Percentiles rank a stretch among this genome's conserved stretches.
These are phyloP conservation scores for Intellagama lesueurii DNA, from an alignment of 2,797 vertebrate genomes.

Conservation along the genomic window DNA sequence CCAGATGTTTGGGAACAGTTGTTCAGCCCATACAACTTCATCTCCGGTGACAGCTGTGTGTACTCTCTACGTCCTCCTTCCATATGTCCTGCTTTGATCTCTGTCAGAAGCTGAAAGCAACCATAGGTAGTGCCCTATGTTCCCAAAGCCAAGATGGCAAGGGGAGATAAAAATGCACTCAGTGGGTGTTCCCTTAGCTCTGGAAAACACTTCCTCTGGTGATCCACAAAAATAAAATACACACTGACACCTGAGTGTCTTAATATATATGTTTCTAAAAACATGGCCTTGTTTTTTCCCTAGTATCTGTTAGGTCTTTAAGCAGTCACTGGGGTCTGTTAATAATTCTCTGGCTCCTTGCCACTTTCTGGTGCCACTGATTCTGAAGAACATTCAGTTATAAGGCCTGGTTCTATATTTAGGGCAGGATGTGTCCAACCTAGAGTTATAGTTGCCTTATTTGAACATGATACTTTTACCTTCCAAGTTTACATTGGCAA, in stretches of 20 bases:
- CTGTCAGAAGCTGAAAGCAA: background rate
- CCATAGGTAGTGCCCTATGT: background rate
- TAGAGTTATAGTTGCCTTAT: slow-evolving; percentile 56
- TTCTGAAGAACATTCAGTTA: slow-evolving; percentile 43
- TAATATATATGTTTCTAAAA: background rate
- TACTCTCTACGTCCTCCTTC: background rate
- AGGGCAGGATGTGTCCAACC: slow-evolving; percentile 75
- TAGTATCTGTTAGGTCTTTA: slow-evolving; percentile 4
- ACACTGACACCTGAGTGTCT: slow-evolving; percentile 13
- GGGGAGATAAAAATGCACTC: background rate
- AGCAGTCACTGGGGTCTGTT: background rate
- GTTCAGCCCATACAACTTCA: background rate
- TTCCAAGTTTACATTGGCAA: slow-evolving; percentile 63
- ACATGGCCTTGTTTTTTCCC: background rate
- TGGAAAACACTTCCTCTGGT: background rate
- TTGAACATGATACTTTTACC: slow-evolving; percentile 74
- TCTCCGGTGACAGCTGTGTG: background rate
- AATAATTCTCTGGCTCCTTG: slow-evolving; percentile 69
- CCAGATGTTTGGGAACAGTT: background rate
- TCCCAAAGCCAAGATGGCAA: background rate
- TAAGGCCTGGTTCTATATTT: slow-evolving; percentile 69
- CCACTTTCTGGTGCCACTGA: slow-evolving; percentile 60
- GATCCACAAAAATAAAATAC: background rate
- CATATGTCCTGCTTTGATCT: background rate
- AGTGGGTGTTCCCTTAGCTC: background rate